Evolutionary conservation across 2,797 vertebrate species (phyloP), one percentile per base, ranked within the genome.

Genomic region (Diplodus sargus): DNA sequence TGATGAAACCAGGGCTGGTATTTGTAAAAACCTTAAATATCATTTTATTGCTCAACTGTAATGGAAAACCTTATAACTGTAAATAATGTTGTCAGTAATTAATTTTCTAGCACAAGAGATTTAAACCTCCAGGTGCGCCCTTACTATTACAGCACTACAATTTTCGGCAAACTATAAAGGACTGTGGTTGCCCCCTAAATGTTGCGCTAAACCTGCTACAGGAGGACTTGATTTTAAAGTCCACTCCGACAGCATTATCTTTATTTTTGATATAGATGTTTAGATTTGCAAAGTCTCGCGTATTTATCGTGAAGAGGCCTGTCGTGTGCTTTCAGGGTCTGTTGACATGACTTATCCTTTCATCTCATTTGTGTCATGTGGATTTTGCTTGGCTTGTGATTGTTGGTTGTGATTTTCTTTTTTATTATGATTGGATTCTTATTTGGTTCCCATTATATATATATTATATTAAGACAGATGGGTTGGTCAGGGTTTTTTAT

Each of bases 251-350:
- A 82, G 84, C 72, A 58, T 57, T 64, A 5, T 79, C 66, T 91
- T 91, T 93, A 91, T 92, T 94, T 94, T 94, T 93, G 78, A 90
- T 91, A 88, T 84, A 83, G 63, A 90, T 82, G 65, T 88, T 87
- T 90, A 90, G 70, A 89, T 91, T 85, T 84, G 39, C 47, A 81
- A 53, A 57, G 69, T 72, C 66, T 75, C 63, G 67, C 56, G 20
- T 62, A 22, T 79, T 71, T 82, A 22, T 76, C 56, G 72, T 79
- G 66, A 76, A 20, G 74, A 84, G 57, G 77, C 42, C 69, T 18
- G 22, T 69, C 14, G 68, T 76, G 65, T 78, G 80, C 63, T 83
- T 77, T 83, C 62, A 85, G 70, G 68, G 74, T 87, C 23, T 3
- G 67, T 81, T 81, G 77, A 74, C 70, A 76, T 82, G 42, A 69